Base-by-base conservation (phyloP, 2,888 invertebrate species). In the Metalampra italica region DNA sequence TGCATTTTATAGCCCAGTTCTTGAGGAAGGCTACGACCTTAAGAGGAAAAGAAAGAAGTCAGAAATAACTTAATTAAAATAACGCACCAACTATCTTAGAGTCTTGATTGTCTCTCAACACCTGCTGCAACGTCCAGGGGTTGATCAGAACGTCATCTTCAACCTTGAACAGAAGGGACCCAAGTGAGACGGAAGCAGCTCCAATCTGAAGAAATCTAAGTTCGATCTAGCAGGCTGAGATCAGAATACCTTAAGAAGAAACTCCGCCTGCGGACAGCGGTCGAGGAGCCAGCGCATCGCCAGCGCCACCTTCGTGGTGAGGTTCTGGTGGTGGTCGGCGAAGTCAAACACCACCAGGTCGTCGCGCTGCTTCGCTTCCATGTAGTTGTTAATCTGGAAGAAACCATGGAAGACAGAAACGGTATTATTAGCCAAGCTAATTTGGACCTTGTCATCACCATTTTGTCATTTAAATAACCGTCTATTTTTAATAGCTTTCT, bases 261-360 rank as follows among this genome's bases (percentile, higher is more conserved):
- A 91, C 54, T 75, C 73, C 0, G 89, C 91, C 29, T 82, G 69
- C 0, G 90, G 79, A 62, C 93, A 93, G 41, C 88, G 79, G 40
- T 67, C 73, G 12, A 76, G 64, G 8, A 90, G 82, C 93, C 93
- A 93, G 62, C 91, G 89, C 63, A 93, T 74, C 64, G 92, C 92
- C 66, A 93, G 91, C 0, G 91, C 90, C 0, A 92, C 91, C 79
- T 94, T 94, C 58, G 93, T 82, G 0, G 94, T 93, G 53, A 93
- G 75, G 68, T 94, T 94, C 59, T 91, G 88, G 65, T 94, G 93
- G 30, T 92, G 88, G 63, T 94, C 94, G 8, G 76, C 49, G 63
- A 93, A 92, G 43, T 90, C 85, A 36, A 91, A 93, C 29, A 93
- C 91, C 37, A 94, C 80, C 34, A 94, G 69, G 62, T 94, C 94